Percentiles rank a stretch among this genome's conserved stretches.
phyloP scores from a whole-genome alignment of 2,797 vertebrate genomes.

The Sebastes goodei region DNA sequence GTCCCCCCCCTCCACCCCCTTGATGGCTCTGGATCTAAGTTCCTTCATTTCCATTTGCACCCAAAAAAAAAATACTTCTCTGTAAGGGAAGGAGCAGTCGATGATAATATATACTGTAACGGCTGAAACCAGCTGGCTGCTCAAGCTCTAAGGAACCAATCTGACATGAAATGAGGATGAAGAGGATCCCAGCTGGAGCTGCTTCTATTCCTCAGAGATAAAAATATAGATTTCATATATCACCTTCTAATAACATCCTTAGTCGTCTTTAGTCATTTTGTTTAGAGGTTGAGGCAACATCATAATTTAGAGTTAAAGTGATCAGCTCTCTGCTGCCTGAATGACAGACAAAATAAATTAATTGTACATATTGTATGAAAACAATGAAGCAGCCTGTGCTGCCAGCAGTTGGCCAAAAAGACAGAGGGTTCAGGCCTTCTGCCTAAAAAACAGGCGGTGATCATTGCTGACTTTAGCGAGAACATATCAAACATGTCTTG shows the following conservation, averaged over 20 bases:
- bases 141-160: constrained; percentile 55
- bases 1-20: neutral
- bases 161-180: constrained; percentile 47
- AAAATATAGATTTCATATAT: constrained; percentile 61
- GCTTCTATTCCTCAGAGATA: constrained; percentile 49
- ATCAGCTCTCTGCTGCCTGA: constrained; percentile 60
- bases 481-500: constrained; percentile 75
- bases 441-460: constrained; percentile 49
- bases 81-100: constrained; percentile 64
- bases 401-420: constrained; percentile 48
- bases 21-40: constrained; percentile 52
- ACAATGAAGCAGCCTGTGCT: constrained; percentile 51
- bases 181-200: constrained; percentile 43
- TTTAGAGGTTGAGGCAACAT: constrained; percentile 36
- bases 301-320: constrained; percentile 45
- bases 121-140: constrained; percentile 55
- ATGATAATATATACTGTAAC: constrained; percentile 51
- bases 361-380: constrained; percentile 63
- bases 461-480: constrained; percentile 68
- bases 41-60: constrained; percentile 73
- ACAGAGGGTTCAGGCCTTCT: constrained; percentile 43
- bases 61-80: constrained; percentile 69
- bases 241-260: constrained; percentile 54
- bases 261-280: constrained; percentile 44
- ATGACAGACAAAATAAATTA: constrained; percentile 67